Percentiles rank a stretch among this genome's conserved stretches.
Evolutionary conservation across 2,113 vertebrate genomes (phyloP).

Genomic region (Pachypanchax playfairii): DNA sequence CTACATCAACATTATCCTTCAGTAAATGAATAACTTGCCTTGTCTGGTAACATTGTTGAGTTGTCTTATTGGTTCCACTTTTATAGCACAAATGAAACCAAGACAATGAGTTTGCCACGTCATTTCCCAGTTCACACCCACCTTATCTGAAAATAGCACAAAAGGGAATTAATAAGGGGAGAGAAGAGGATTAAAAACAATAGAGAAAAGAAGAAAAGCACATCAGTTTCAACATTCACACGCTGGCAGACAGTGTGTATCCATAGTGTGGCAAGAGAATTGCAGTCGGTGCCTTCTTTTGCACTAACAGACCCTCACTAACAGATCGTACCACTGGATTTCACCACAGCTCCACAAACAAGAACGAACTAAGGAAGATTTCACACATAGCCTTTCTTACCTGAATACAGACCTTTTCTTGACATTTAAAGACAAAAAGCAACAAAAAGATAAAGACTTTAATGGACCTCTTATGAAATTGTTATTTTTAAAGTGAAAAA

Average conservation of each 20-base stretch:
- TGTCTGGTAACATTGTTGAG: constrained; percentile 69
- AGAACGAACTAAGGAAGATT: constrained; percentile 59
- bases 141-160: constrained; percentile 63
- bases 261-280: constrained; percentile 72
- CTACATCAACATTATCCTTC: constrained; percentile 29
- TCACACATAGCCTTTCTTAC: constrained; percentile 86
- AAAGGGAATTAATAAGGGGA: constrained; percentile 55
- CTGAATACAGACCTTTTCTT: constrained; percentile 79
- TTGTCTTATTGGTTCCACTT: constrained; percentile 76
- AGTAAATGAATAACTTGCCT: constrained; percentile 73
- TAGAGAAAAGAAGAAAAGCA: constrained; percentile 48
- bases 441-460: constrained; percentile 59
- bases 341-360: constrained; percentile 14
- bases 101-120: constrained; percentile 59
- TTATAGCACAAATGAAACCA: constrained; percentile 75
- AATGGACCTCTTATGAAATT: constrained; percentile 86
- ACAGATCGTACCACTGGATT: constrained; percentile 58
- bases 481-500: constrained; percentile 85
- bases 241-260: constrained; percentile 41
- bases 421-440: constrained; percentile 53
- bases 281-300: constrained; percentile 87
- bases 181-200: constrained; percentile 28
- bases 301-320: constrained; percentile 71
- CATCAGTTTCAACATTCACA: constrained; percentile 50
- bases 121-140: constrained; percentile 52